Conservation (phyloP, 2,888 invertebrate species). For the Polyommatus icarus region DNA sequence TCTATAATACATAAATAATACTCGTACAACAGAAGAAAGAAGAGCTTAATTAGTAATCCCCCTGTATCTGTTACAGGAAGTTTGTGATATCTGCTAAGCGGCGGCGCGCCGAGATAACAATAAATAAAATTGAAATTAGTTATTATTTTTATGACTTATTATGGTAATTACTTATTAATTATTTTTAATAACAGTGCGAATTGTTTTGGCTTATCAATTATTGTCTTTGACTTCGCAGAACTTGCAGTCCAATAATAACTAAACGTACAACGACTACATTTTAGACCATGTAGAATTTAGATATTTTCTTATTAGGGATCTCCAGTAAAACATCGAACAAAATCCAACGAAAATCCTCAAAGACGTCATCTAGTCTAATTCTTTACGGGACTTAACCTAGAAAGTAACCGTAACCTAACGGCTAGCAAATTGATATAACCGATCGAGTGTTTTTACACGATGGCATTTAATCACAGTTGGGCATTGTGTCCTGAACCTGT, state of each 20-base stretch:
- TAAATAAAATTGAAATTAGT: not conserved
- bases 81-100: not conserved
- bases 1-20: too few relatives aligned
- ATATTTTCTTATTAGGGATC: not conserved
- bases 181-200: too few relatives aligned
- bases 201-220: too few relatives aligned
- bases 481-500: conserved; percentile 47
- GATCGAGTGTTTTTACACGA: conserved; percentile 15
- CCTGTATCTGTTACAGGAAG: not conserved
- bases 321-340: not conserved
- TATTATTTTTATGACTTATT: too few relatives aligned
- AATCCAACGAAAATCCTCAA: not conserved
- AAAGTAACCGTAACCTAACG: not conserved
- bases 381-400: not conserved
- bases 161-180: too few relatives aligned
- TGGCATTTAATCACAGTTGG: conserved; percentile 16
- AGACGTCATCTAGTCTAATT: not conserved
- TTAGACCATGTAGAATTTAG: too few relatives aligned
- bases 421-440: not conserved
- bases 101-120: not conserved
- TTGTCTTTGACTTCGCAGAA: too few relatives aligned
- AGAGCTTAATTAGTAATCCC: not conserved
- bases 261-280: not conserved
- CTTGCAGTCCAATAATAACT: not conserved
- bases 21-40: not conserved